Evolutionary conservation across 2,797 vertebrate species (phyloP).

Genomic region (Kryptopterus vitreolus): DNA sequence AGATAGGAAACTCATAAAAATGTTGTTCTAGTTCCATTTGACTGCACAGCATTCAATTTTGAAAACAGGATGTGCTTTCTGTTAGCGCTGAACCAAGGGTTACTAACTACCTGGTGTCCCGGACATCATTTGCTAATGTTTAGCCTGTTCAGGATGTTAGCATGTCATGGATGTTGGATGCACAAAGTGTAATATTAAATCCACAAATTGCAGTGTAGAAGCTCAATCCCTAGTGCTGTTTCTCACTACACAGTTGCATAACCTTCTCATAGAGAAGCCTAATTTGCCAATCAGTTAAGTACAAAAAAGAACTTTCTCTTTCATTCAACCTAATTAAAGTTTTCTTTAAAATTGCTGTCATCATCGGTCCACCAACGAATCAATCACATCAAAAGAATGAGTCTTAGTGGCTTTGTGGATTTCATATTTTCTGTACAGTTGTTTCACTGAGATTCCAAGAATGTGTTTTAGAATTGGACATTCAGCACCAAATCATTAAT

Average conservation of each 20-base stretch:
- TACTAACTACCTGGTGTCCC: conserved; percentile 21
- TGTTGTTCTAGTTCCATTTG: conserved; percentile 3
- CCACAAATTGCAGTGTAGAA: not conserved
- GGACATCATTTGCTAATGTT: conserved; percentile 18
- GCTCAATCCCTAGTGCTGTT: not conserved
- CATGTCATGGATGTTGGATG: not conserved
- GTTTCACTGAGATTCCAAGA: not conserved
- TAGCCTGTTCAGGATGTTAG: conserved; percentile 16
- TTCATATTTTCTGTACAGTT: not conserved
- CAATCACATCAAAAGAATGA: conserved; percentile 9
- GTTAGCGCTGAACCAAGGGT: not conserved
- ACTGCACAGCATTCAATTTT: conserved; percentile 9
- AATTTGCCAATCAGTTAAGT: not conserved
- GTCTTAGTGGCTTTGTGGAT: not conserved
- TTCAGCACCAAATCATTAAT: not conserved
- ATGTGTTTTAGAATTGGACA: not conserved
- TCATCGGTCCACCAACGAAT: not conserved
- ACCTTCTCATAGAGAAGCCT: not conserved
- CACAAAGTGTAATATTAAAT: conserved; percentile 21
- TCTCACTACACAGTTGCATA: not conserved
- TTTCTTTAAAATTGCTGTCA: not conserved
- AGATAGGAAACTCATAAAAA: not conserved
- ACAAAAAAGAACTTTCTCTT: conserved; percentile 1
- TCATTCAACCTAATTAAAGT: not conserved
- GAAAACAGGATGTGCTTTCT: not conserved